Base-by-base conservation (phyloP, 2,888 invertebrate genomes). In the Iphiclides podalirius region DNA sequence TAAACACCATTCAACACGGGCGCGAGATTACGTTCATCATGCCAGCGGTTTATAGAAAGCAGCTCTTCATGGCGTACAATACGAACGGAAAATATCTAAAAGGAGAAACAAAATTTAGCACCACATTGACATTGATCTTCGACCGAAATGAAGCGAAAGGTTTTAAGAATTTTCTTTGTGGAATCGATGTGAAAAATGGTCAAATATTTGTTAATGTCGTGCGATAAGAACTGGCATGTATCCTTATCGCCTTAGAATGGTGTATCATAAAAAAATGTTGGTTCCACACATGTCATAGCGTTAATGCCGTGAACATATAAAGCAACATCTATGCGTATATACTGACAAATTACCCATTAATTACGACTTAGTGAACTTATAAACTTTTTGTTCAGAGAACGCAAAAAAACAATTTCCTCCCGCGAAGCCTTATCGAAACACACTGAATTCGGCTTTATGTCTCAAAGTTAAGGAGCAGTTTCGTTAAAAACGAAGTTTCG, bases 191-290 rank as follows among this genome's bases (percentile, higher is more conserved):
- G 53, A 52, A 52, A 60, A 38, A 60, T 61, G 52, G 55, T 54
- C 66, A 70, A 78, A 82, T 73, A 75, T 81, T 77, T 72, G 67
- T 58, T 52, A 41, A 66, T 52, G 59, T 42, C 55, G 40, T 63
- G 63, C 61, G 56, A 66, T 70, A 75, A 75, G 70, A 64, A 55
- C 49, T 52, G 48, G 57, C 55, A 57, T 59, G 8, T 52, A 41
- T 53, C 61, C 33, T 72, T 73, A 71, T 74, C 69, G 14, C 9
- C 13, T 35, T 12, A 23, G 40, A 12, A 20, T 7, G 26, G 26
- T 7, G 9, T 26, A 26, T 9, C 1, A 9, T 17, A 13, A 16
- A 42, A 17, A 33, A 41, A 15, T 7, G 15, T 8, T 6, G n/a
- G 20, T 34, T 33, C 14, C 16, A 15, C 13, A 26, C 1, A 26